A percentile compares a stretch with the other conserved stretches of the same genome.
Evolutionary conservation across 2,113 vertebrate genomes (phyloP).

Genomic region (Ictalurus furcatus): DNA sequence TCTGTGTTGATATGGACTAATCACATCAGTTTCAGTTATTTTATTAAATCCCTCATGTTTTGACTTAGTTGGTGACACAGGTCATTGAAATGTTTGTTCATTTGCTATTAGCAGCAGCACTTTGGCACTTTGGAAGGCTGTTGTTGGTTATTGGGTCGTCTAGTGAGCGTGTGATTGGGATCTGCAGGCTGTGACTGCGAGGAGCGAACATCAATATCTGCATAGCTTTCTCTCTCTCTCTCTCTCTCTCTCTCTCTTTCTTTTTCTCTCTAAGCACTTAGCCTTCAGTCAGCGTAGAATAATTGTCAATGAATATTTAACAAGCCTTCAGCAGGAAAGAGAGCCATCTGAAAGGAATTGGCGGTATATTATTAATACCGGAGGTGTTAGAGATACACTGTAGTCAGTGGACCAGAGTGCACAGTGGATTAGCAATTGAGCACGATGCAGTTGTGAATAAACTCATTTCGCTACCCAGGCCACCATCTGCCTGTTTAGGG

Average conservation of each 20-base stretch:
- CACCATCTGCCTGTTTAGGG: conserved; percentile 27
- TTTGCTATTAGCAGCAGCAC: conserved; percentile 40
- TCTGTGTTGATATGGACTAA: background rate
- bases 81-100: conserved; percentile 41
- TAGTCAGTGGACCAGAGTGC: conserved; percentile 57
- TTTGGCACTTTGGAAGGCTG: conserved; percentile 34
- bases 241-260: conserved; percentile 37
- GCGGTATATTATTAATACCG: conserved; percentile 60
- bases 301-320: conserved; percentile 84
- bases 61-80: conserved; percentile 12
- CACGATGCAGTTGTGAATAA: conserved; percentile 56
- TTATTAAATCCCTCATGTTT: background rate
- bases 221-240: conserved; percentile 45
- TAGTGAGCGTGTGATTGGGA: conserved; percentile 46
- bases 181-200: conserved; percentile 43
- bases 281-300: conserved; percentile 76
- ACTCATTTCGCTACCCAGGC: conserved; percentile 33
- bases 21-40: background rate
- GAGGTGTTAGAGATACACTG: conserved; percentile 58
- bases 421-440: conserved; percentile 59
- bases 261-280: conserved; percentile 55
- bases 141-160: conserved; percentile 36
- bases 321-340: conserved; percentile 70
- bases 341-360: conserved; percentile 65
- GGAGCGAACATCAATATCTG: conserved; percentile 59